These are phyloP conservation scores for Distichodus sexfasciatus DNA, from an alignment of 2,797 vertebrate species.

Conservation along the genomic window DNA sequence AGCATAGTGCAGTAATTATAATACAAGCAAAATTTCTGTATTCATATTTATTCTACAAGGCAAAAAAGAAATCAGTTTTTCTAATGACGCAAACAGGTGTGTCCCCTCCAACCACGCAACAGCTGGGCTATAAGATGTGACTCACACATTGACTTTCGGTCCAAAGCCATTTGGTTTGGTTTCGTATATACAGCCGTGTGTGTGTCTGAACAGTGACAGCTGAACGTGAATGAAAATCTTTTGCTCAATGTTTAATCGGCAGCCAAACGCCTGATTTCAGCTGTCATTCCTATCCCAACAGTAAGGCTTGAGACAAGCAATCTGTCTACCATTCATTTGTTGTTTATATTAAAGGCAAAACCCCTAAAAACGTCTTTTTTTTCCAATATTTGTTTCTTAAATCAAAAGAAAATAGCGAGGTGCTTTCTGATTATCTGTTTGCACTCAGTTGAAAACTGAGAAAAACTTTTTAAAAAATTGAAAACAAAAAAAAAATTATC, in stretches of 20 bases:
- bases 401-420: too few relatives aligned
- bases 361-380: too few relatives aligned
- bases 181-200: background rate
- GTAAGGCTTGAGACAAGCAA: background rate
- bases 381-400: too few relatives aligned
- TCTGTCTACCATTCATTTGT: too few relatives aligned
- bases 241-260: background rate
- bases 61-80: background rate
- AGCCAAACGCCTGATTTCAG: background rate
- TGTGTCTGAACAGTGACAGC: constrained; percentile 19
- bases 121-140: background rate
- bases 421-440: too few relatives aligned
- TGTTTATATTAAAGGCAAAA: too few relatives aligned
- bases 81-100: constrained; percentile 9
- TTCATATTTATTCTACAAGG: background rate
- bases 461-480: too few relatives aligned
- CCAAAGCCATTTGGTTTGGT: background rate
- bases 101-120: constrained; percentile 9
- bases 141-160: background rate
- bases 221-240: constrained; percentile 32
- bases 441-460: too few relatives aligned
- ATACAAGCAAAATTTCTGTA: background rate
- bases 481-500: too few relatives aligned
- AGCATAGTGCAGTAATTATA: background rate
- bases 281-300: background rate